A percentile compares a stretch with the other conserved stretches of the same genome.
Conservation (phyloP, 2,797 vertebrate genomes). For the Natrix natrix region DNA sequence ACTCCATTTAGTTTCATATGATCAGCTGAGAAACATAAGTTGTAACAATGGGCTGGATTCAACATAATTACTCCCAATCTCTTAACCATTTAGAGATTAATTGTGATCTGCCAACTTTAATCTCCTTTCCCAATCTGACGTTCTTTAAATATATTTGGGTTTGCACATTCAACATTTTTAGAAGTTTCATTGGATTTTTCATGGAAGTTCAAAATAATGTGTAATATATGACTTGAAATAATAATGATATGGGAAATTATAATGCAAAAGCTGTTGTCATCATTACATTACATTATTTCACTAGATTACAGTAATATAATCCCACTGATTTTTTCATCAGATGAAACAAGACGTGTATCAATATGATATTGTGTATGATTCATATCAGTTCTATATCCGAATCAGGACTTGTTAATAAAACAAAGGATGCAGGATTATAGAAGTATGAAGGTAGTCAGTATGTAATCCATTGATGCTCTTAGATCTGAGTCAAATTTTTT, state of each 20-base stretch:
- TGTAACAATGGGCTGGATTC: not conserved
- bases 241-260: not conserved
- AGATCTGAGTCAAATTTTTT: not conserved
- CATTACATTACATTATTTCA: not conserved
- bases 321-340: not conserved
- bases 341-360: not conserved
- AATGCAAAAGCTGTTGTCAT: not conserved
- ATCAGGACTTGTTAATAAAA: not conserved
- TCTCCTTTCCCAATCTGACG: not conserved
- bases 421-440: not conserved
- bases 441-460: not conserved
- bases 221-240: not conserved
- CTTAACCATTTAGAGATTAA: not conserved
- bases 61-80: not conserved
- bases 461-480: not conserved
- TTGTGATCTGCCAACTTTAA: not conserved
- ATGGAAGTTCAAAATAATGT: not conserved
- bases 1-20: not conserved
- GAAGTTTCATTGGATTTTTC: not conserved
- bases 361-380: not conserved
- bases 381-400: not conserved
- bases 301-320: not conserved
- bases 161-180: not conserved
- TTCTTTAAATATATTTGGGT: not conserved
- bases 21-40: not conserved